A percentile compares a stretch with the other conserved stretches of the same genome.
These are phyloP conservation scores for Danionella cerebrum DNA, from an alignment of 2,113 vertebrate genomes.

Conservation along the genomic window DNA sequence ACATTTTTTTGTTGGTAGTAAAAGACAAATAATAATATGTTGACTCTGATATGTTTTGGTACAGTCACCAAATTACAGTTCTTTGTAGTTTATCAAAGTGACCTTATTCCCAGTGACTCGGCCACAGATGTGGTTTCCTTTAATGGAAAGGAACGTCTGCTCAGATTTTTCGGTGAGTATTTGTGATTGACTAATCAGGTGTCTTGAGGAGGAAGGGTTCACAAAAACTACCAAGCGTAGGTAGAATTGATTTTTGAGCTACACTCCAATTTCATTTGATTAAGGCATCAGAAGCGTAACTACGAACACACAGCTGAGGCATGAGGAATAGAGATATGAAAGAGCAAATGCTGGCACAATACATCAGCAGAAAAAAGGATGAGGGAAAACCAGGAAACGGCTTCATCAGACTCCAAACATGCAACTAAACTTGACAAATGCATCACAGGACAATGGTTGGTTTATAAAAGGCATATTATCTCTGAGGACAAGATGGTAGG, in stretches of 20 bases:
- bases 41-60: no score
- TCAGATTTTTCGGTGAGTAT: no score
- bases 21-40: no score
- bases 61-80: no score
- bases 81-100: no score
- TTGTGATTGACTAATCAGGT: no score
- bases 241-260: not conserved
- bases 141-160: no score
- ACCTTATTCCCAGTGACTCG: no score
- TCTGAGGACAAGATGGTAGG: constrained; percentile 1
- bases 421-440: constrained; percentile 13
- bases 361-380: not conserved
- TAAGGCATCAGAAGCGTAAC: not conserved
- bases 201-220: not conserved
- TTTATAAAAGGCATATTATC: constrained; percentile 14
- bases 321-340: constrained; percentile 6
- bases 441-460: constrained; percentile 17
- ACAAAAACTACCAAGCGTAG: not conserved
- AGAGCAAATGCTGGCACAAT: not conserved
- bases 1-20: no score
- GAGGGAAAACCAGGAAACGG: not conserved
- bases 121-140: no score
- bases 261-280: not conserved
- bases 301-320: not conserved
- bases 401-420: constrained; percentile 2